Evolutionary conservation across 2,113 vertebrate genomes (phyloP), one percentile per base, ranked within the genome.

Genomic region (Nyctereutes procyonoides): DNA sequence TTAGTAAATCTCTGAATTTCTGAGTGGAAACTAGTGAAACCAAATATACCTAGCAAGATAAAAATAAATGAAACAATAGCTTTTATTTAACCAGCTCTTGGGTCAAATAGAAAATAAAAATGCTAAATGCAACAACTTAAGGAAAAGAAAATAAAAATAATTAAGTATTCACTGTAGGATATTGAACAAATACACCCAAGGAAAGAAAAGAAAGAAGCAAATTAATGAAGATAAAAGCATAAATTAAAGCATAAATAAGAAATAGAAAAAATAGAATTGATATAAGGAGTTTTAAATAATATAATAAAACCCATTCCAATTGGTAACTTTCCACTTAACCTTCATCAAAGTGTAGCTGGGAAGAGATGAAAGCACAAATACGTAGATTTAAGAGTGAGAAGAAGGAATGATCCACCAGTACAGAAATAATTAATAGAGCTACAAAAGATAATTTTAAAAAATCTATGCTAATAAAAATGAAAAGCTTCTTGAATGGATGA

Each of bases 41-140:
- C 43, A 85, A 14, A 63, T 56, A 35, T 38, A 58, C 22, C 9
- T 71, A 69, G 5, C 63, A 80, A 85, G 77, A 89, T 77, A 85
- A 89, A 89, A 93, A 14, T 0, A 51, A 65, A 63, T 14, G 20
- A 38, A 56, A 35, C 5, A 82, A 43, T 85, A 71, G 55, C 24
- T 95, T 79, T 85, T 83, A 92, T 92, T 55, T 63, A 69, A 56
- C 32, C 20, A 69, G 35, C 9, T 58, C 24, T 71, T 19, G 35
- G 12, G 1, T 80, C 55, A 92, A 79, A 55, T 85, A 73, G 48
- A 73, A 89, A 89, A 63, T 85, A 63, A 96, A 95, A 89, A 65
- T 10, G 60, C 26, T 76, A 28, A 10, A 28, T 24, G 77, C 38
- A 62, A 95, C 81, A 80, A 55, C 14, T 26, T 55, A 82, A 81